Conservation (phyloP, 2,888 invertebrate species). For the Aphidoletes aphidimyza region DNA sequence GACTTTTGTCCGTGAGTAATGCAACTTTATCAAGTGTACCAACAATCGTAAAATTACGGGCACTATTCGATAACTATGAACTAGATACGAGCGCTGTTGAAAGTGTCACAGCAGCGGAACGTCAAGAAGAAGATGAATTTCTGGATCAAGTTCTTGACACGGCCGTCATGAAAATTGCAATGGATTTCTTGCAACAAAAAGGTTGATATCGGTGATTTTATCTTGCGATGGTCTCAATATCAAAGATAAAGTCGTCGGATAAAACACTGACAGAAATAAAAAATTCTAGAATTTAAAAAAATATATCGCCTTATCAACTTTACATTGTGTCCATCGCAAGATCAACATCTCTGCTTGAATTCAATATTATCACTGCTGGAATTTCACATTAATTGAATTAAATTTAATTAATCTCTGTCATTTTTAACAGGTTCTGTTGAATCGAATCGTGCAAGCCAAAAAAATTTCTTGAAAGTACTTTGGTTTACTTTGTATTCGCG, state of each 20-base stretch:
- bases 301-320: no score
- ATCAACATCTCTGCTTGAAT: no score
- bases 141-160: conserved; percentile 82
- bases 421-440: conserved; percentile 69
- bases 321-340: no score
- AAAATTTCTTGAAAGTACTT: conserved; percentile 76
- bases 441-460: conserved; percentile 76
- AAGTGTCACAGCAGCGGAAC: conserved; percentile 78
- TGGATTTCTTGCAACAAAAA: conserved; percentile 69
- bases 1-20: conserved; percentile 74
- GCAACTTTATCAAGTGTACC: conserved; percentile 73
- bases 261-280: no score
- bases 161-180: conserved; percentile 76
- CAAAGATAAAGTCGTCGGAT: no score
- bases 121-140: conserved; percentile 81
- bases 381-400: no score
- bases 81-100: conserved; percentile 79
- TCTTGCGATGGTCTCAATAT: no score
- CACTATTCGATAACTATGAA: conserved; percentile 88
- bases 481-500: conserved; percentile 88
- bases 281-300: no score
- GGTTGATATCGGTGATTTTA: no score
- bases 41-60: conserved; percentile 78
- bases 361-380: no score
- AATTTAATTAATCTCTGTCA: not conserved